Evolutionary conservation across 1,140 invertebrate species (phyloP).

Genomic region (Thalassaphorura encarpata): DNA sequence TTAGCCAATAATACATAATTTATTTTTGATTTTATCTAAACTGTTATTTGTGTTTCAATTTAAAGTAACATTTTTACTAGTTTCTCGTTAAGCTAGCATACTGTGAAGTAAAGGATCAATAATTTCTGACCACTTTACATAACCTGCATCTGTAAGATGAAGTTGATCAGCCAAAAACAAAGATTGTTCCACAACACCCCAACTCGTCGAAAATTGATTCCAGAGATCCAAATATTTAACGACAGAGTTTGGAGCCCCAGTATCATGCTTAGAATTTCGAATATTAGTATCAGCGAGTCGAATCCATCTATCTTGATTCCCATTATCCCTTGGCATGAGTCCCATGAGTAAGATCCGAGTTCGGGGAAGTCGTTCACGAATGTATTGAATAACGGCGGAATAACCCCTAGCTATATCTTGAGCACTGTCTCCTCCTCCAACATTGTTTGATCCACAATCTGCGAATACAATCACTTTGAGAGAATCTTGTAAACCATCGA

Average conservation of each 20-base stretch:
- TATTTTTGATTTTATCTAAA: too few relatives aligned
- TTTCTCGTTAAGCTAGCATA: too few relatives aligned
- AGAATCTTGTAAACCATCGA: neutral
- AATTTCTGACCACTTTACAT: neutral
- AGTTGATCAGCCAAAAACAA: constrained; percentile 6
- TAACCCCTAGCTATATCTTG: constrained; percentile 7
- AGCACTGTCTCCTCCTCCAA: neutral
- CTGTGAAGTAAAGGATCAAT: neutral
- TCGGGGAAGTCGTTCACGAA: neutral
- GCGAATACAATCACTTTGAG: constrained; percentile 7
- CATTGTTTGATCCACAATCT: constrained; percentile 14
- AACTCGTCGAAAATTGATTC: neutral
- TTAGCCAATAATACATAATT: too few relatives aligned
- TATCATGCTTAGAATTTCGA: constrained; percentile 1
- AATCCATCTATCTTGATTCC: neutral
- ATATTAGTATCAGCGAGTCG: constrained; percentile 8
- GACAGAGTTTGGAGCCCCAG: neutral
- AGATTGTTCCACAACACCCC: neutral
- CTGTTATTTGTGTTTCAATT: too few relatives aligned
- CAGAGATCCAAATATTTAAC: constrained; percentile 2
- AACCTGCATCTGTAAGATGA: constrained; percentile 1
- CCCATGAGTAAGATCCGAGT: constrained; percentile 6
- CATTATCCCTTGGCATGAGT: constrained; percentile 12
- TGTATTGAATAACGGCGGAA: neutral
- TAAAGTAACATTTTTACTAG: too few relatives aligned